Base-by-base conservation (phyloP, 2,113 vertebrate species). In the Aleadryas rufinucha region DNA sequence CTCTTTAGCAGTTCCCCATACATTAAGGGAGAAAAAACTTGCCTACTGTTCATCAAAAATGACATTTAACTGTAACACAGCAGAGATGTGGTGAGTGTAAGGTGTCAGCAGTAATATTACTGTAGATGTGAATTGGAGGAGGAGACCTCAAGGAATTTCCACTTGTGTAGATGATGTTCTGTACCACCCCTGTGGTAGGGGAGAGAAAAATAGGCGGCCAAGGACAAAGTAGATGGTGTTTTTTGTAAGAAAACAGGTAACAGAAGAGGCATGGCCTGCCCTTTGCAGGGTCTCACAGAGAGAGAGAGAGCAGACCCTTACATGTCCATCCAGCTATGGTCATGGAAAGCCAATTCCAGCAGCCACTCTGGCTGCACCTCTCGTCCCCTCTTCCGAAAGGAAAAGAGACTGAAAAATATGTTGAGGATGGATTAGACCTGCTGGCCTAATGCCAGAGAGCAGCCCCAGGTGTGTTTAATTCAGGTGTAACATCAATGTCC, bases 291-390 rank as follows among this genome's bases (percentile, higher is more conserved):
- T 60, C 11, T 76, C 17, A 26, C 33, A 56, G 7, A 21, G 30
- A 65, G 6, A 54, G 19, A n/a, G n/a, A n/a, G 4, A 5, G 7
- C 24, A 53, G 18, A 74, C 22, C 13, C 12, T 72, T n/a, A 22
- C 2, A 1, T 18, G 24, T 7, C 35, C 1, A 0, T 59, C 33
- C 19, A 10, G 66, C 54, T 11, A 2, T 16, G 23, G 20, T 20
- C 41, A 77, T 54, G 37, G 71, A 90, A 91, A 56, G 4, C 18
- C 17, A 10, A 17, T 76, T 86, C n/a, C 49, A 84, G 44, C 53
- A 83, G 61, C 26, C 0, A 0, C 13, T 47, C 24, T 6, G 9
- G 8, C 37, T 61, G 59, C 19, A 13, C 16, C 5, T 33, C 22
- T 68, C 0, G 0, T n/a, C 35, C 17, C 21, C 68, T 52, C 19